Conservation (phyloP, 2,113 vertebrate genomes). For the Xerus inauris region DNA sequence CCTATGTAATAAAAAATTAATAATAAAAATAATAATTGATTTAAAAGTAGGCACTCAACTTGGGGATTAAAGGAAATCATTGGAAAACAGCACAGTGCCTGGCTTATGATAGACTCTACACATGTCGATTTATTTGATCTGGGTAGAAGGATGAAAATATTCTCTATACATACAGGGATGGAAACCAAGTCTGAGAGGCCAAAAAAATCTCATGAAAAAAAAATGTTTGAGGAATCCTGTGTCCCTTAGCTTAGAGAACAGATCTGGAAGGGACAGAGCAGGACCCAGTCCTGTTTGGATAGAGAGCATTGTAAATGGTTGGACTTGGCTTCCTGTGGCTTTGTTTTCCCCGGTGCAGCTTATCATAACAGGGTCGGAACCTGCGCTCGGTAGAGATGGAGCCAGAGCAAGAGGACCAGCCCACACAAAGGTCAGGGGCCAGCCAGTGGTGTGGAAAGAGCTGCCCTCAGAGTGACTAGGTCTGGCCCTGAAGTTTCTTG, state of each 20-base stretch:
- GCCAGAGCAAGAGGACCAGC: neutral
- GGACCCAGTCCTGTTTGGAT: neutral
- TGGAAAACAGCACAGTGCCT: neutral
- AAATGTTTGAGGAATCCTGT: neutral
- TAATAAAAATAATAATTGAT: neutral
- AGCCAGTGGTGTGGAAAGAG: neutral
- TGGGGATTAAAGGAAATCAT: neutral
- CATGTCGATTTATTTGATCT: neutral
- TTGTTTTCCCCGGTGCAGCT: neutral
- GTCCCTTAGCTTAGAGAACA: neutral
- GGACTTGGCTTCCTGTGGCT: neutral
- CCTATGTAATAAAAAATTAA: neutral
- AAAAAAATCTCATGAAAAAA: neutral
- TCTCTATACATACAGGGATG: neutral
- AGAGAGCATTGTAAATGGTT: neutral
- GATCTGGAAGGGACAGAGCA: neutral
- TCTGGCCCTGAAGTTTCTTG: neutral
- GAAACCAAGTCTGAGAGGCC: neutral
- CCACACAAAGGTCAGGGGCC: neutral
- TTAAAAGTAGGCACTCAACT: neutral
- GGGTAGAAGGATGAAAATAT: neutral
- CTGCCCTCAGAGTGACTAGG: fast-evolving
- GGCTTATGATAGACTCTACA: neutral
- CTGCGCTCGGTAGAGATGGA: neutral
- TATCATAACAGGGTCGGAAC: neutral